phyloP scores from a whole-genome alignment of 2,797 vertebrate genomes.

The Poliocrania exsul region DNA sequence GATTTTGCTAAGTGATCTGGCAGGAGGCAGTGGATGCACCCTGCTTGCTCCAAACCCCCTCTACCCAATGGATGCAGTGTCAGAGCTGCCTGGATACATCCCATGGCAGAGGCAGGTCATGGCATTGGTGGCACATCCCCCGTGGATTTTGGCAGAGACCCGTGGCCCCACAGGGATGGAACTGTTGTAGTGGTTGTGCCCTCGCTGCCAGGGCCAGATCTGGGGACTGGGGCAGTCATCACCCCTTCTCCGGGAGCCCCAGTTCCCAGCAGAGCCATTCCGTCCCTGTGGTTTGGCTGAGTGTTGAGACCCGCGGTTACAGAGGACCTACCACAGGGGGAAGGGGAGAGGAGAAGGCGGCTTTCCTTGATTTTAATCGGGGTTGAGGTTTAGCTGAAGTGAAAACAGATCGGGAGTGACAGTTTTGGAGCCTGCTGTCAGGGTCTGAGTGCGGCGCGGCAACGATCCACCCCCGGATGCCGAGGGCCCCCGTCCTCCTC shows the following conservation, averaged over 20 bases:
- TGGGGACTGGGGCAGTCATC: background rate
- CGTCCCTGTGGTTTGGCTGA: background rate
- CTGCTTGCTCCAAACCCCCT: background rate
- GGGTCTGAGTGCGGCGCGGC: constrained; percentile 47
- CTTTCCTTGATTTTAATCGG: constrained; percentile 77
- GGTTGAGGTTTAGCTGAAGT: constrained; percentile 78
- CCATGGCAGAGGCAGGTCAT: accelerated
- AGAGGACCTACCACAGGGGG: background rate
- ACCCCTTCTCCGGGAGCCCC: background rate
- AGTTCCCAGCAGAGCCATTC: background rate
- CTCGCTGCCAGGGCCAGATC: accelerated
- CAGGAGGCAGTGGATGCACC: background rate
- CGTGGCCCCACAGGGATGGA: accelerated
- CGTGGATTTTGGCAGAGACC: background rate
- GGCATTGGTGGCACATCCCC: accelerated
- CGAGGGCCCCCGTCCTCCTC: background rate
- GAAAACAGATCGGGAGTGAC: constrained; percentile 82
- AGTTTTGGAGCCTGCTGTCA: constrained; percentile 80
- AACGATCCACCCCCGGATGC: constrained; percentile 31
- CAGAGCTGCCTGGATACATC: background rate
- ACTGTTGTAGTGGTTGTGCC: accelerated
- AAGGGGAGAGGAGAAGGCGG: background rate
- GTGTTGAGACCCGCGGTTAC: background rate
- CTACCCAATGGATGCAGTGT: background rate
- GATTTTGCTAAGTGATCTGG: background rate